phyloP scores from a whole-genome alignment of 2,113 vertebrate species.

The Deroptyus accipitrinus region DNA sequence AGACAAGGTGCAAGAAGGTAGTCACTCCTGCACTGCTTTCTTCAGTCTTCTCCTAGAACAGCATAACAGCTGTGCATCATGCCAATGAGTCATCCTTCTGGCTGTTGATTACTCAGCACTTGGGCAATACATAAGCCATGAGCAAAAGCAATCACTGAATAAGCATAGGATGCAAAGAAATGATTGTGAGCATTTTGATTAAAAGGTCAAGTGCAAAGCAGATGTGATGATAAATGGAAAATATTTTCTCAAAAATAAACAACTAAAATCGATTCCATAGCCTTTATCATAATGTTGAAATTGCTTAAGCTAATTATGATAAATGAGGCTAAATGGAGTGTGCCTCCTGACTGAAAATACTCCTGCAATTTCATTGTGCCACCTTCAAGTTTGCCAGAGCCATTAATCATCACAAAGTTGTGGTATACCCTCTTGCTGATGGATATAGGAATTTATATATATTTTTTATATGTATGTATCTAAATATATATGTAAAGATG shows the following conservation, averaged over 20 bases:
- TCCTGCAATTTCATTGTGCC: not conserved
- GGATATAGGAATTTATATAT: not conserved
- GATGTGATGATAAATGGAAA: conserved; percentile 7
- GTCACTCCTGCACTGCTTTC: not conserved
- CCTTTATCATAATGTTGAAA: conserved; percentile 20
- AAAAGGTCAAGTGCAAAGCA: conserved; percentile 56
- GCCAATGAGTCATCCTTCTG: not conserved
- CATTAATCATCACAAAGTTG: not conserved
- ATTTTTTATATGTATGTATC: not conserved
- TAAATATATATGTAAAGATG: not conserved
- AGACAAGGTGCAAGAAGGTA: not conserved
- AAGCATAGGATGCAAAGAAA: not conserved
- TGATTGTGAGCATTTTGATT: not conserved
- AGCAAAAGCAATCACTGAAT: conserved; percentile 1
- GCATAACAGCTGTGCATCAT: not conserved
- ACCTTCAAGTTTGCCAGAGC: not conserved
- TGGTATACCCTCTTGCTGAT: not conserved
- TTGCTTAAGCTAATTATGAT: conserved; percentile 43
- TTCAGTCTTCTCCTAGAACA: not conserved
- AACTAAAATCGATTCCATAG: not conserved
- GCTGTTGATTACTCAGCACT: not conserved
- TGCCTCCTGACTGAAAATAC: not conserved
- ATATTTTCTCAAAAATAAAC: conserved; percentile 50
- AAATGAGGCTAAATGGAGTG: not conserved
- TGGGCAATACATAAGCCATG: not conserved